These are phyloP conservation scores for Synergus itoensis DNA, from an alignment of 2,888 invertebrate species.

Conservation along the genomic window DNA sequence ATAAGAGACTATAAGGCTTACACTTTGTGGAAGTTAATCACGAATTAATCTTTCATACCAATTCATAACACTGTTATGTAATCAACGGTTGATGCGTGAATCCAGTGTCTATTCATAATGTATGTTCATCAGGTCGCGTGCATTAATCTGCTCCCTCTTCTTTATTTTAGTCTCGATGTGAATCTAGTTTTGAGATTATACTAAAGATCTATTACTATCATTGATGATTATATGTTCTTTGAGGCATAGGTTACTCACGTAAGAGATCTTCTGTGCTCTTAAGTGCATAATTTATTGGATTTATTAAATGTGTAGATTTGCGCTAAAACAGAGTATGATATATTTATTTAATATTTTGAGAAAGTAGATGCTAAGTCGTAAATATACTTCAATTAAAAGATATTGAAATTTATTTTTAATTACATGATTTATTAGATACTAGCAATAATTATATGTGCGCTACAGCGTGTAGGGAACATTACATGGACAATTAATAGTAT, in stretches of 20 bases:
- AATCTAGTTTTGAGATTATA: constrained; percentile 10
- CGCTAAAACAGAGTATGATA: constrained; percentile 1
- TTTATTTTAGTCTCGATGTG: neutral
- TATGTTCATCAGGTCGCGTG: constrained; percentile 22
- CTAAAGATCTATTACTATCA: constrained; percentile 26
- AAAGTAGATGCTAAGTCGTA: neutral
- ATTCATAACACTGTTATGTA: constrained; percentile 5
- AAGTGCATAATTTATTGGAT: constrained; percentile 29
- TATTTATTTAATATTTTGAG: constrained; percentile 6
- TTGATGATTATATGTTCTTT: constrained; percentile 28
- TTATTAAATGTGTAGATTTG: neutral
- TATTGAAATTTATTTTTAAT: neutral
- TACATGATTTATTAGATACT: neutral
- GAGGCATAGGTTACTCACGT: neutral
- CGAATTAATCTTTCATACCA: constrained; percentile 24
- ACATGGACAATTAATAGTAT: too few species aligned
- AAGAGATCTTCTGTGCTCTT: neutral
- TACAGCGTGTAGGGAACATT: too few species aligned
- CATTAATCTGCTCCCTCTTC: constrained; percentile 19
- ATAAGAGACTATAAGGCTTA: neutral
- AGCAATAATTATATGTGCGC: too few species aligned
- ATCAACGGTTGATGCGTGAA: constrained; percentile 28
- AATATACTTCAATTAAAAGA: neutral
- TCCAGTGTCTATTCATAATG: constrained; percentile 20
- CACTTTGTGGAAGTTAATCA: neutral